Evolutionary conservation across 2,113 vertebrate species (phyloP).

Genomic region (Lichenostomus cassidix): DNA sequence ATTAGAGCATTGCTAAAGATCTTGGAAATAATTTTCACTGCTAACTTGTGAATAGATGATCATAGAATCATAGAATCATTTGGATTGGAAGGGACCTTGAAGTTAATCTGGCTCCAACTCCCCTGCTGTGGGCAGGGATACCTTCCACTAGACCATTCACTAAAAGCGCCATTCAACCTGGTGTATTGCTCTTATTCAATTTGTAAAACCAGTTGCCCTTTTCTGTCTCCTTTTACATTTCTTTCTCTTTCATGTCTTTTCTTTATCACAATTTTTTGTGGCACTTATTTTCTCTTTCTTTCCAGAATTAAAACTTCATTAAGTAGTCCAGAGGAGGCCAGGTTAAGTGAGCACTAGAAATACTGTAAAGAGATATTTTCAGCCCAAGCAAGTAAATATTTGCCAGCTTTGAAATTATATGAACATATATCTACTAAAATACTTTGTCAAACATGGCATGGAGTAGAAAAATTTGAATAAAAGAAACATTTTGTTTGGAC

Average conservation of each 20-base stretch:
- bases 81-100: background rate
- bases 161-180: background rate
- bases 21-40: background rate
- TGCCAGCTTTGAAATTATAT: background rate
- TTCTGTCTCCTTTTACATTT: background rate
- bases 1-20: background rate
- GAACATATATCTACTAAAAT: background rate
- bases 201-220: background rate
- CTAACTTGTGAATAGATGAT: background rate
- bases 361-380: background rate
- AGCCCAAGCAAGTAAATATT: background rate
- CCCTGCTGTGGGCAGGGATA: fast-evolving
- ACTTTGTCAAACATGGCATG: background rate
- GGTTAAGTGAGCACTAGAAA: background rate
- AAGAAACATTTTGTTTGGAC: background rate
- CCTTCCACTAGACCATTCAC: background rate
- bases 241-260: background rate
- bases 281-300: background rate
- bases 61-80: background rate
- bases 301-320: background rate
- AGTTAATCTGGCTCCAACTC: background rate
- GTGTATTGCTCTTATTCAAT: background rate
- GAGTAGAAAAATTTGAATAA: background rate
- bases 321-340: background rate
- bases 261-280: background rate